phyloP scores from a whole-genome alignment of 35 echinoderm and acorn worm species.

The Anneissia japonica region DNA sequence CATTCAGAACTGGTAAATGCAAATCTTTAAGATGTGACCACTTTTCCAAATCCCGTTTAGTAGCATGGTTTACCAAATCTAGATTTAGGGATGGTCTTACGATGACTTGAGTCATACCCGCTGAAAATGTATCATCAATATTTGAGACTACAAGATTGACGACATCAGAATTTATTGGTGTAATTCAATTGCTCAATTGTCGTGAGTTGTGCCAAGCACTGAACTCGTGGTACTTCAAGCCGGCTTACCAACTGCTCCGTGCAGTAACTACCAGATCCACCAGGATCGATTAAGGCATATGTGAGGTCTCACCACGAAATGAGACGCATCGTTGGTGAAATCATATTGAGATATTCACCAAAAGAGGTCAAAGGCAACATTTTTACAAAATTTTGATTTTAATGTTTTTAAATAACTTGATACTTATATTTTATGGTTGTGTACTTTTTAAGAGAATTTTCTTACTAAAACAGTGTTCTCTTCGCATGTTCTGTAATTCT shows the following conservation, averaged over 20 bases:
- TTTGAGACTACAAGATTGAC: conserved; percentile 22
- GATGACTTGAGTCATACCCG: conserved; percentile 28
- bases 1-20: conserved; percentile 23
- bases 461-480: too few species aligned
- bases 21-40: conserved; percentile 52
- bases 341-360: too few species aligned
- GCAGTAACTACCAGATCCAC: conserved; percentile 48
- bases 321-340: too few species aligned
- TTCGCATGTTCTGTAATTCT: too few species aligned
- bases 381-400: too few species aligned
- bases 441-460: too few species aligned
- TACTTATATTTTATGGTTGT: too few species aligned
- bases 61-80: conserved; percentile 19
- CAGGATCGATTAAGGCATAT: conserved; percentile 47
- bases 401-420: too few species aligned
- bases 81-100: conserved; percentile 9
- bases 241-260: conserved; percentile 19
- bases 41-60: conserved; percentile 18
- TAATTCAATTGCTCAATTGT: conserved; percentile 19
- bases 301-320: too few species aligned
- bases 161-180: conserved; percentile 2
- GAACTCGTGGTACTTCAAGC: conserved; percentile 10
- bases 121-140: background rate
- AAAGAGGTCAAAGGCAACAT: too few species aligned
- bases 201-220: conserved; percentile 6